phyloP scores from a whole-genome alignment of 2,113 vertebrate species.

The Mesocricetus auratus region DNA sequence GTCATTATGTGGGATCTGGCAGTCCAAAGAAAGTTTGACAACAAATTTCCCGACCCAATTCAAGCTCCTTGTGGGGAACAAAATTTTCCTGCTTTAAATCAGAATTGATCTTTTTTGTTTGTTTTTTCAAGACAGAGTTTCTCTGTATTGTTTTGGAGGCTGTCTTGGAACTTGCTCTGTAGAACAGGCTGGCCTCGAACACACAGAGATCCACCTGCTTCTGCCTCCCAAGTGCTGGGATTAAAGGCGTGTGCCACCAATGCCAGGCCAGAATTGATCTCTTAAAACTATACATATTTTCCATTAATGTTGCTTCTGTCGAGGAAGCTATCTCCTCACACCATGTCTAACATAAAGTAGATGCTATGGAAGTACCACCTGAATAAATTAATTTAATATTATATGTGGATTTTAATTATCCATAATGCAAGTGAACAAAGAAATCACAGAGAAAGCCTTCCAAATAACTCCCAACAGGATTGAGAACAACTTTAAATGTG shows the following conservation, averaged over 20 bases:
- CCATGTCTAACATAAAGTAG: constrained; percentile 61
- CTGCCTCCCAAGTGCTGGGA: too few species aligned
- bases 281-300: constrained; percentile 6
- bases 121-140: too few species aligned
- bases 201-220: too few species aligned
- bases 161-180: too few species aligned
- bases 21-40: neutral
- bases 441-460: constrained; percentile 71
- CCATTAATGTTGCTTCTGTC: constrained; percentile 21
- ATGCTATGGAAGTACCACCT: constrained; percentile 57
- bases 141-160: too few species aligned
- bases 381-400: constrained; percentile 79
- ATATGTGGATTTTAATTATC: constrained; percentile 81
- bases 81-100: constrained; percentile 1
- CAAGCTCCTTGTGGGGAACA: neutral
- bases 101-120: too few species aligned
- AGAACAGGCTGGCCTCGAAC: too few species aligned
- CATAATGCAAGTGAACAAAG: constrained; percentile 55
- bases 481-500: constrained; percentile 63
- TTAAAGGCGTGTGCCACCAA: too few species aligned
- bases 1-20: neutral
- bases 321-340: constrained; percentile 45
- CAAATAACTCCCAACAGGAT: constrained; percentile 75
- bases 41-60: neutral
- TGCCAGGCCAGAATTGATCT: constrained; percentile 19